These are phyloP conservation scores for Manacus vitellinus DNA, from an alignment of 2,113 vertebrate genomes.

Conservation along the genomic window DNA sequence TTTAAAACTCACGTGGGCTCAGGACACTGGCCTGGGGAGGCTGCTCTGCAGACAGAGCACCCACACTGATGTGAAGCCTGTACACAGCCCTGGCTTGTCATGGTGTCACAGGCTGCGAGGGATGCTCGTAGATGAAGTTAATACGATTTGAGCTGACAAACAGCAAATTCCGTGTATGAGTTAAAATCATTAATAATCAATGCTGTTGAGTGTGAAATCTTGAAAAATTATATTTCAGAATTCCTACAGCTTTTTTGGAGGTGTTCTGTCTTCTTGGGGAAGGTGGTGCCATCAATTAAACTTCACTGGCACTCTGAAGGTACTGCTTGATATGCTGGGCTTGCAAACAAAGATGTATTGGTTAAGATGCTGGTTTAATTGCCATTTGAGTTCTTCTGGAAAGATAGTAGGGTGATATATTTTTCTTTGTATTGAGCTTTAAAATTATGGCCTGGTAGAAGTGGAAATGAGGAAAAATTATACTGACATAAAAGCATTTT, in stretches of 20 bases:
- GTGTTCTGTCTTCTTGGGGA: neutral
- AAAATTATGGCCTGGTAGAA: neutral
- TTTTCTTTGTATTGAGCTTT: neutral
- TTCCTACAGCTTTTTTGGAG: neutral
- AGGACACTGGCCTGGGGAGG: neutral
- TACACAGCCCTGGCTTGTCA: neutral
- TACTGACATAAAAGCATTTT: neutral
- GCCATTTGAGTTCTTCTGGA: neutral
- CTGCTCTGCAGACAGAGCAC: neutral
- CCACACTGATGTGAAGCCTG: rapidly evolving
- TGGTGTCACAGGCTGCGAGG: neutral
- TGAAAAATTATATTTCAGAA: neutral
- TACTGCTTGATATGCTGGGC: neutral
- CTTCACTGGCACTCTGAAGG: neutral
- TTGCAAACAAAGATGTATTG: neutral
- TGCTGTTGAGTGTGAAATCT: neutral
- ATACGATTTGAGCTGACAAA: rapidly evolving
- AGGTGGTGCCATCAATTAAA: neutral
- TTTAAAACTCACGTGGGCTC: neutral
- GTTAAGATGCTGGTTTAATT: neutral
- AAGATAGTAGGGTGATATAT: neutral
- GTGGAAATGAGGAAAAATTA: neutral
- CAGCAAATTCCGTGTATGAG: neutral
- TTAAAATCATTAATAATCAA: neutral
- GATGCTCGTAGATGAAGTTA: neutral